Percentiles rank a stretch among this genome's conserved stretches.
Evolutionary conservation across 2,888 invertebrate species (phyloP).

Genomic region (Drosophila glabriapex): DNA sequence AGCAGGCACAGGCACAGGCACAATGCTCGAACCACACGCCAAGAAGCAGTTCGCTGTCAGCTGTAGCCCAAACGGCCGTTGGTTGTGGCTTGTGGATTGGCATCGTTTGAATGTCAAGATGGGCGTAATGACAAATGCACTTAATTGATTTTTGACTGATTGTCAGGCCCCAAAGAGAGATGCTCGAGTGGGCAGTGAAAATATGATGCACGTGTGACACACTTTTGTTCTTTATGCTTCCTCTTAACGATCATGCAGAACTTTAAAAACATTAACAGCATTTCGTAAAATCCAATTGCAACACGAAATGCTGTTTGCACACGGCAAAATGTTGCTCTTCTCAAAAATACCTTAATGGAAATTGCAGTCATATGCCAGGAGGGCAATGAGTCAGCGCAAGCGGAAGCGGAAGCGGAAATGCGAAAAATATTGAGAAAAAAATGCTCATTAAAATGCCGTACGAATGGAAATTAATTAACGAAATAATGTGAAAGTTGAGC

Average conservation of each 20-base stretch:
- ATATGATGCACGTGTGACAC: constrained; percentile 16
- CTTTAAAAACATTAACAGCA: background rate
- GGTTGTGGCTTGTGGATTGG: background rate
- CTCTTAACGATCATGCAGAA: background rate
- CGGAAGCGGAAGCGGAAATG: constrained; percentile 11
- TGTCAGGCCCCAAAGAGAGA: constrained; percentile 33
- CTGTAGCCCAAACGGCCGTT: background rate
- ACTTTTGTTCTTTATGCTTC: constrained; percentile 4
- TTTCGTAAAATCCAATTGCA: background rate
- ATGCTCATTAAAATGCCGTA: constrained; percentile 63
- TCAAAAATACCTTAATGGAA: constrained; percentile 22
- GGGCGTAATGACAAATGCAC: constrained; percentile 52
- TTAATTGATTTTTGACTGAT: constrained; percentile 68
- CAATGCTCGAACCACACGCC: constrained; percentile 27
- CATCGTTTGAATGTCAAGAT: constrained; percentile 41
- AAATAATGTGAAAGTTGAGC: constrained; percentile 61
- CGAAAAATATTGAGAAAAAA: constrained; percentile 24
- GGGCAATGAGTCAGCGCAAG: constrained; percentile 26
- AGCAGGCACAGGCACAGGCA: constrained; percentile 13
- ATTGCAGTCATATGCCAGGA: constrained; percentile 51
- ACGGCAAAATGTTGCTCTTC: constrained; percentile 8
- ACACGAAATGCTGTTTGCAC: background rate
- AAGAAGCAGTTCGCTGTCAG: constrained; percentile 39
- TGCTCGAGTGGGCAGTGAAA: constrained; percentile 2
- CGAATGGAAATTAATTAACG: constrained; percentile 75